Evolutionary conservation across 1,140 invertebrate species (phyloP).

Genomic region (Rhizoglyphus robini): DNA sequence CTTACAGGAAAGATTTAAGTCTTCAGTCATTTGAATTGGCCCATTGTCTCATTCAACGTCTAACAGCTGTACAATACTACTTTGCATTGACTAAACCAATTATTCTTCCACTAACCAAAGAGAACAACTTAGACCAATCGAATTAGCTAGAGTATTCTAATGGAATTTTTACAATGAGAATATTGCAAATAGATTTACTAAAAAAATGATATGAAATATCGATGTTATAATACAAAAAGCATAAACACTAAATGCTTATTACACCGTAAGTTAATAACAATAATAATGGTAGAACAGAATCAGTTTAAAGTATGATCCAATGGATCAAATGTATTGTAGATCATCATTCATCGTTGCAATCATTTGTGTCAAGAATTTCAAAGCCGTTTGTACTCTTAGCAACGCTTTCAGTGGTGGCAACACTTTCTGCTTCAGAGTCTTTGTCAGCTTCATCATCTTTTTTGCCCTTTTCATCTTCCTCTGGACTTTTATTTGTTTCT

Average conservation of each 20-base stretch:
- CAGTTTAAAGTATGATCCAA: too few relatives aligned
- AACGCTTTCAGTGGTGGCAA: neutral
- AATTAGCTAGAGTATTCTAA: too few relatives aligned
- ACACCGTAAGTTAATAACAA: too few relatives aligned
- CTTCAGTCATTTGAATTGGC: neutral
- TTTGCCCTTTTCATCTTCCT: conserved; percentile 34
- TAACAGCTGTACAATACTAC: neutral
- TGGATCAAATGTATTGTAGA: too few relatives aligned
- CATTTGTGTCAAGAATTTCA: conserved; percentile 26
- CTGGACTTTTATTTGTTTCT: conserved; percentile 23
- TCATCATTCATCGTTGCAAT: conserved; percentile 11
- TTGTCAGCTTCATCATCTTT: conserved; percentile 45
- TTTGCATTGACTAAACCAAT: neutral
- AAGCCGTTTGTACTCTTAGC: conserved; percentile 24
- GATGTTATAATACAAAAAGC: too few relatives aligned
- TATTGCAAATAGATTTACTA: too few relatives aligned
- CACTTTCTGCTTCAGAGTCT: conserved; percentile 36
- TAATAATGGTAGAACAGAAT: neutral
- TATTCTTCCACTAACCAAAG: too few relatives aligned
- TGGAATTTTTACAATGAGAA: too few relatives aligned
- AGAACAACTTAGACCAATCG: too few relatives aligned
- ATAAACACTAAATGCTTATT: too few relatives aligned
- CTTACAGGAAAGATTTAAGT: too few relatives aligned
- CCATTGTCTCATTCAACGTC: neutral
- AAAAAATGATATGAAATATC: too few relatives aligned